phyloP scores from a whole-genome alignment of 2,888 invertebrate species.

The Operophtera brumata region DNA sequence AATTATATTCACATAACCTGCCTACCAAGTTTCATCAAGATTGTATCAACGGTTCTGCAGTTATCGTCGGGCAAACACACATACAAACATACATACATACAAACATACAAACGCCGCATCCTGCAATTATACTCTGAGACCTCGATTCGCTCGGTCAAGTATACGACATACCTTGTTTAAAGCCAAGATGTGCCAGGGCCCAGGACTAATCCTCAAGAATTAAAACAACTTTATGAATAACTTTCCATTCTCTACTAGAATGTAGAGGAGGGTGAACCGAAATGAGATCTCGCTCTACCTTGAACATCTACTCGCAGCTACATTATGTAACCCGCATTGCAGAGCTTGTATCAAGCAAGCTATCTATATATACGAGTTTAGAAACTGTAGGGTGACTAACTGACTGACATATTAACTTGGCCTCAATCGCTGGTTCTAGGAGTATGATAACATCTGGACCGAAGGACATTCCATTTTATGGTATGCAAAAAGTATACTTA shows the following conservation, averaged over 20 bases:
- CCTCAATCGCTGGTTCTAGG: conserved; percentile 16
- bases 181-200: background rate
- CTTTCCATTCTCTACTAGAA: conserved; percentile 20
- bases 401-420: conserved; percentile 23
- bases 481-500: background rate
- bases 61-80: too few relatives aligned
- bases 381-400: conserved; percentile 22
- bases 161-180: too few relatives aligned
- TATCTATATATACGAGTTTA: conserved; percentile 15
- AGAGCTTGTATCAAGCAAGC: conserved; percentile 21
- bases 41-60: too few relatives aligned
- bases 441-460: conserved; percentile 16
- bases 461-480: conserved; percentile 14
- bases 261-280: conserved; percentile 17
- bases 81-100: too few relatives aligned
- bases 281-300: conserved; percentile 27
- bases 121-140: too few relatives aligned
- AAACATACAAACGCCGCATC: too few relatives aligned
- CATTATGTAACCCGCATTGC: conserved; percentile 28
- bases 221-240: conserved; percentile 13
- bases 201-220: conserved; percentile 2
- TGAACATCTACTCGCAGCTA: conserved; percentile 20
- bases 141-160: too few relatives aligned
- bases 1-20: too few relatives aligned
- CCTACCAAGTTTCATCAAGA: too few relatives aligned